Percentiles rank a stretch among this genome's conserved stretches.
Conservation (phyloP, 1,140 invertebrate species). For the Papilio machaon region DNA sequence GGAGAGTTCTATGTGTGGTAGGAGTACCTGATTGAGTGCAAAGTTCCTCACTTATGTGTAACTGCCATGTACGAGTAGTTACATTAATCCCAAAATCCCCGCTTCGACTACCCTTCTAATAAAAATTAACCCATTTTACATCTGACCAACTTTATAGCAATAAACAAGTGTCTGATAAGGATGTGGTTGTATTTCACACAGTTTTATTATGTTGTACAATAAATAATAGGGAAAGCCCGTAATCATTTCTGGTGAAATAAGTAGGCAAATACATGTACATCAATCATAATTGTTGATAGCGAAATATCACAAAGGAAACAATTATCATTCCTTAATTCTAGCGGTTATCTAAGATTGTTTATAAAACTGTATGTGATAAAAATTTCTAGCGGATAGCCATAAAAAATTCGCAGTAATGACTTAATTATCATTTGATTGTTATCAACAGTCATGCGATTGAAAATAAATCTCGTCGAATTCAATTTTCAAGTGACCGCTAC, state of each 20-base stretch:
- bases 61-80: too few relatives aligned
- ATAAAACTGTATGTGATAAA: background rate
- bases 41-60: too few relatives aligned
- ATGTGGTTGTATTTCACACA: background rate
- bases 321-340: background rate
- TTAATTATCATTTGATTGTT: background rate
- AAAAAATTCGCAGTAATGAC: background rate
- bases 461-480: background rate
- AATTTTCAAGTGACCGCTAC: background rate
- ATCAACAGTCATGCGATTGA: background rate
- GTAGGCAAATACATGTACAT: background rate
- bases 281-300: background rate
- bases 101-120: too few relatives aligned
- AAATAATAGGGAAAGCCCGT: constrained; percentile 11
- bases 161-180: background rate
- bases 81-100: too few relatives aligned
- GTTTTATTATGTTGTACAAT: background rate
- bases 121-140: background rate
- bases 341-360: constrained; percentile 7
- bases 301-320: background rate
- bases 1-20: too few relatives aligned
- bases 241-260: constrained; percentile 10
- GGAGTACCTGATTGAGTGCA: too few relatives aligned
- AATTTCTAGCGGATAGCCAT: background rate
- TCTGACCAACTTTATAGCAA: background rate